Evolutionary conservation across 2,797 vertebrate genomes (phyloP), one percentile per base, ranked within the genome.

Genomic region (Gambelia wislizenii): DNA sequence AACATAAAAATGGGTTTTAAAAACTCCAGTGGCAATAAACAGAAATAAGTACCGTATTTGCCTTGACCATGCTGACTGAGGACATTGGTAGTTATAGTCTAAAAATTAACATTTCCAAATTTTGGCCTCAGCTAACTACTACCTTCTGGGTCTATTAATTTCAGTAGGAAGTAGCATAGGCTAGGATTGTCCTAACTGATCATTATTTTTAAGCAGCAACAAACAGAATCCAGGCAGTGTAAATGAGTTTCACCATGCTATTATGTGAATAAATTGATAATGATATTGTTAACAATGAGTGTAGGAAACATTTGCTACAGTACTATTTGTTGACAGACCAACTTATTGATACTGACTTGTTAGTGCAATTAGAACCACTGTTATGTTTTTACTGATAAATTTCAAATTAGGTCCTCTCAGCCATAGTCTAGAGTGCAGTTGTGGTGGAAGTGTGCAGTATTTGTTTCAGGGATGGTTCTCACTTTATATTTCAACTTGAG

Each of bases 1-100:
- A 39, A 56, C 20, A 56, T 86, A 86, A 14, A 25, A 10, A 90
- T 88, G 67, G 89, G 0, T 81, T 14, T 91, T 47, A 22, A 7
- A 61, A 92, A 86, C 25, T 49, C 0, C 75, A 86, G 88, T 42
- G 49, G 18, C 22, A 6, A 59, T 85, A 39, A 56, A 3, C 3
- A 39, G n/a, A 72, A 1, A 36, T 52, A 36, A 27, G 22, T n/a
- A n/a, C n/a, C n/a, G n/a, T 30, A 10, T 67, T 20, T 36, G 79
- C 81, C 91, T 33, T 6, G 70, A 9, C 9, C 27, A 72, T 36
- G 27, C 27, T 67, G 30, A 33, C 7, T 27, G 64, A 2, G 64
- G 64, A 67, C 33, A 8, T 27, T 30, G 8, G 10, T 6, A 67
- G 64, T 30, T 67, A 9, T 33, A 10, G 64, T 30, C 2, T 30